Evolutionary conservation across 1,140 invertebrate genomes (phyloP).

Genomic region (Papilio helenus): DNA sequence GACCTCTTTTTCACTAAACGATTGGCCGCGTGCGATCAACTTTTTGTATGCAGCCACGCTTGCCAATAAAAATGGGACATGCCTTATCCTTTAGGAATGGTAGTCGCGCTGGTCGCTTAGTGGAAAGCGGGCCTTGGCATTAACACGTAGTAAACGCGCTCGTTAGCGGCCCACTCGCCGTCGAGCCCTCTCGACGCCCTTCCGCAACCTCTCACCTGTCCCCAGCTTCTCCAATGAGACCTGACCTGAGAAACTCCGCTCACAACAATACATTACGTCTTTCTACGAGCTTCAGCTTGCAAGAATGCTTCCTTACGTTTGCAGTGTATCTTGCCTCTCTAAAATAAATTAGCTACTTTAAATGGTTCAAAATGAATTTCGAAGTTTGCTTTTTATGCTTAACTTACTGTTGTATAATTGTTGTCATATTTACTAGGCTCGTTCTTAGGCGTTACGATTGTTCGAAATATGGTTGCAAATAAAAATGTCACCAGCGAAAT

Average conservation of each 20-base stretch:
- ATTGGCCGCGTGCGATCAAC: background rate
- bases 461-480: background rate
- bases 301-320: background rate
- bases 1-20: background rate
- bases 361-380: background rate
- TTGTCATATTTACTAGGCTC: too few relatives aligned
- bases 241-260: conserved; percentile 16
- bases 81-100: background rate
- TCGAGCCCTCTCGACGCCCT: conserved; percentile 27
- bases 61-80: background rate
- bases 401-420: too few relatives aligned
- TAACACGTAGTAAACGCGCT: conserved; percentile 25
- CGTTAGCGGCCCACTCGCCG: conserved; percentile 8
- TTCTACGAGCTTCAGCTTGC: background rate
- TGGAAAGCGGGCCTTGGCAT: background rate
- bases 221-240: conserved; percentile 13
- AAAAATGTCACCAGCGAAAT: background rate
- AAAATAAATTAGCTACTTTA: background rate
- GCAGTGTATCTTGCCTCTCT: background rate
- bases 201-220: conserved; percentile 17
- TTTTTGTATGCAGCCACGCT: background rate
- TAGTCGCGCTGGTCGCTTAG: background rate
- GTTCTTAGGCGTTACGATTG: too few relatives aligned
- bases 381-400: too few relatives aligned
- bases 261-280: conserved; percentile 22